A percentile compares a stretch with the other conserved stretches of the same genome.
Conservation (phyloP, 2,797 vertebrate genomes). For the Nannoperca australis region DNA sequence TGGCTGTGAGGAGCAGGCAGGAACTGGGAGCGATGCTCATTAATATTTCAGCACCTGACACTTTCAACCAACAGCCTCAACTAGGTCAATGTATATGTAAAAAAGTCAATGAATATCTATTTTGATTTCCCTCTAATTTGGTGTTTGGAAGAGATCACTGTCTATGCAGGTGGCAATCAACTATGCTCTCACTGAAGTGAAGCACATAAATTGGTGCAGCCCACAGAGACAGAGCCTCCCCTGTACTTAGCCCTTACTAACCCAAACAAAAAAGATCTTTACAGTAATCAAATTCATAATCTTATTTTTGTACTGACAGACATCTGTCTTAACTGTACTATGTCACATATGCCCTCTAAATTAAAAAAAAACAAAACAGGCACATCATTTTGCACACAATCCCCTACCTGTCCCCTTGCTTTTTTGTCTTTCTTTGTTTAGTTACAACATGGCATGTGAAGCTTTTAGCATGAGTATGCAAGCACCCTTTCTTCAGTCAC, state of each 20-base stretch:
- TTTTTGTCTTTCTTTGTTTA: slow-evolving; percentile 28
- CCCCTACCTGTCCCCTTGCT: neutral
- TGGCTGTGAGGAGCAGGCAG: slow-evolving; percentile 87
- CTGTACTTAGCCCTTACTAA: slow-evolving; percentile 8
- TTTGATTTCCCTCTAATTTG: slow-evolving; percentile 83
- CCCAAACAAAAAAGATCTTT: slow-evolving; percentile 1
- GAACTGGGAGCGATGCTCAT: slow-evolving; percentile 87
- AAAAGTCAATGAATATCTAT: slow-evolving; percentile 85
- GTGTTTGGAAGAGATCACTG: slow-evolving; percentile 77
- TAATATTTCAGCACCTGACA: slow-evolving; percentile 90
- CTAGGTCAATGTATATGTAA: slow-evolving; percentile 91
- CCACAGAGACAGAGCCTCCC: slow-evolving; percentile 15
- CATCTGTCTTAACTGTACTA: neutral
- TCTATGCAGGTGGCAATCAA: slow-evolving; percentile 76
- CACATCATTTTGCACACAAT: neutral
- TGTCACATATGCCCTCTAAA: neutral
- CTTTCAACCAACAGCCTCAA: slow-evolving; percentile 89
- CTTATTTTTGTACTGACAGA: neutral
- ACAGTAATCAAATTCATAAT: slow-evolving; percentile 31
- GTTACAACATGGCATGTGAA: slow-evolving; percentile 20
- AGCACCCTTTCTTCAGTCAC: slow-evolving; percentile 11
- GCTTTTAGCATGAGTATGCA: slow-evolving; percentile 15
- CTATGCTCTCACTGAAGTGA: slow-evolving; percentile 61
- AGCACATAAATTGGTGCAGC: slow-evolving; percentile 58
- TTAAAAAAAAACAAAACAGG: slow-evolving; percentile 14